Evolutionary conservation across 2,888 invertebrate species (phyloP).

Genomic region (Netelia inedita): DNA sequence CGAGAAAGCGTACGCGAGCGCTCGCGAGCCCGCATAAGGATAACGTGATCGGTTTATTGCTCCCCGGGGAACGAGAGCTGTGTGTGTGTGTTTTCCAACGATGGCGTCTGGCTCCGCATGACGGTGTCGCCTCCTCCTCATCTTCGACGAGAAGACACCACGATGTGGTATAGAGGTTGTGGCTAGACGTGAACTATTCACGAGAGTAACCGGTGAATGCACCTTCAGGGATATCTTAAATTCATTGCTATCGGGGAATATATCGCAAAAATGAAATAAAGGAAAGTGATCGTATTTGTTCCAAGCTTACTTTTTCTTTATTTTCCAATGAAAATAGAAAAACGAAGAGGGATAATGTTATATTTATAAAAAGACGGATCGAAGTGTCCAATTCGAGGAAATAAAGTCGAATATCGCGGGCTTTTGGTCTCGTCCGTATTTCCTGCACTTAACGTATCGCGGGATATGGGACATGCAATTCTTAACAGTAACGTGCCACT

Average conservation of each 20-base stretch:
- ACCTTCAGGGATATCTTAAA: conserved; percentile 35
- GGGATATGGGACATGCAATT: conserved; percentile 38
- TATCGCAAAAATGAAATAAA: conserved; percentile 5
- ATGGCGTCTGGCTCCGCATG: conserved; percentile 47
- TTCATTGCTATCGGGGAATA: conserved; percentile 27
- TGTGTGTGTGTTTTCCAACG: neutral
- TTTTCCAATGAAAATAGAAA: neutral
- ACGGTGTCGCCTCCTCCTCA: conserved; percentile 32
- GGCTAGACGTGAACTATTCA: conserved; percentile 17
- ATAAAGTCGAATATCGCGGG: neutral
- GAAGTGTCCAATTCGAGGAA: too few species aligned
- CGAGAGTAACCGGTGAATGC: neutral
- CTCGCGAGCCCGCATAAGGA: conserved; percentile 56
- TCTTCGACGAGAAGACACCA: conserved; percentile 35
- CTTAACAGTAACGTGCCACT: conserved; percentile 36
- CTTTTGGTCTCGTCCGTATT: neutral
- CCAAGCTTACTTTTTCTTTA: neutral
- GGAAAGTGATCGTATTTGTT: conserved; percentile 3
- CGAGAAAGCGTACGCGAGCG: conserved; percentile 16
- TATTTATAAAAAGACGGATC: too few species aligned
- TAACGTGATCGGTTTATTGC: conserved; percentile 67
- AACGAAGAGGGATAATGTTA: neutral
- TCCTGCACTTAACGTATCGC: conserved; percentile 15
- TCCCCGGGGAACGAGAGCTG: conserved; percentile 51
- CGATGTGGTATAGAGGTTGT: conserved; percentile 7